These are phyloP conservation scores for Myopa tessellatipennis DNA, from an alignment of 2,888 invertebrate species.

Conservation along the genomic window DNA sequence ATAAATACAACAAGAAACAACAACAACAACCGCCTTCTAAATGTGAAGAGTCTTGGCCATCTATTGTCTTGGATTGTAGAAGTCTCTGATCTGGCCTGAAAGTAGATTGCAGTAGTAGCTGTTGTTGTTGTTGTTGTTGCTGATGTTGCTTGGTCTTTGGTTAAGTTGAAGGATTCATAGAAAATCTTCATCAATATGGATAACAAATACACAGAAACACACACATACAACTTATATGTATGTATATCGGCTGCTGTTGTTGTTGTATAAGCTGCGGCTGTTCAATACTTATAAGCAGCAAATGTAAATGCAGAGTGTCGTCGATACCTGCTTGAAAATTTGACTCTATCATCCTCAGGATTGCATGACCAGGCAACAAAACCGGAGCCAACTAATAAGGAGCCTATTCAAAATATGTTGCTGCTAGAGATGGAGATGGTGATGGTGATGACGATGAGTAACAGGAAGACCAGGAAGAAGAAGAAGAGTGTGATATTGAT, in stretches of 20 bases:
- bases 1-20: not conserved
- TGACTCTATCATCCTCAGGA: conserved; percentile 14
- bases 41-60: not conserved
- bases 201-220: not conserved
- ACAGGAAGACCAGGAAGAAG: not conserved
- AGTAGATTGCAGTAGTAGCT: not conserved
- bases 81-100: not conserved
- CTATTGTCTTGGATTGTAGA: not conserved
- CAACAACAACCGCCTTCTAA: not conserved
- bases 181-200: not conserved
- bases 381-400: conserved; percentile 24
- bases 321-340: not conserved
- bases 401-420: conserved; percentile 29
- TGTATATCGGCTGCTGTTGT: not conserved
- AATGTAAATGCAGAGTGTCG: conserved; percentile 1
- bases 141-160: not conserved
- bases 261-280: not conserved
- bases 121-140: not conserved
- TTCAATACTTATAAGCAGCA: not conserved
- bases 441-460: not conserved
- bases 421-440: not conserved
- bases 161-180: not conserved
- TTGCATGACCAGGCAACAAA: conserved; percentile 24
- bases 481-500: not conserved
- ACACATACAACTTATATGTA: not conserved